Evolutionary conservation across 2,888 invertebrate species (phyloP).

Genomic region (Ichneumoninae sp.): DNA sequence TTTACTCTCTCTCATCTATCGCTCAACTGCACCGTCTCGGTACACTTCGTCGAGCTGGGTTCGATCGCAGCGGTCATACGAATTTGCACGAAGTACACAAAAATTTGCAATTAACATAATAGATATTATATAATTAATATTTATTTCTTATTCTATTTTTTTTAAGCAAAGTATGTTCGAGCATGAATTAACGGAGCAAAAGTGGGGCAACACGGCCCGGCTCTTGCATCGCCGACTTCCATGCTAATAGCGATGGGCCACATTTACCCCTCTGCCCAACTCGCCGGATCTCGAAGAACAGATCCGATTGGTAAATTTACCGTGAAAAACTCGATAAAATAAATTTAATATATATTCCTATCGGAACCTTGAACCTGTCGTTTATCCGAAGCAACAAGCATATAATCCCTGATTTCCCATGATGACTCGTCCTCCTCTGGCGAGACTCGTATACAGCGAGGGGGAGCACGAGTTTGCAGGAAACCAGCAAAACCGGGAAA

Average conservation of each 20-base stretch:
- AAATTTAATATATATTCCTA: not conserved
- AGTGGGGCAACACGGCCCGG: not conserved
- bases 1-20: conserved; percentile 24
- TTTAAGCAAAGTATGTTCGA: not conserved
- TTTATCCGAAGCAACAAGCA: conserved; percentile 33
- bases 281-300: not conserved
- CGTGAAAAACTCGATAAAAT: not conserved
- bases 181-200: not conserved
- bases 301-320: not conserved
- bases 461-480: conserved; percentile 12
- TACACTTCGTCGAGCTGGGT: not conserved
- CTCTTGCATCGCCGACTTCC: not conserved
- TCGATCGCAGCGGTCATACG: no score
- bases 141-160: not conserved
- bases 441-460: conserved; percentile 15
- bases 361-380: conserved; percentile 42
- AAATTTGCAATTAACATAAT: not conserved
- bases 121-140: not conserved
- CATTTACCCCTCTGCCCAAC: not conserved
- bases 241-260: not conserved
- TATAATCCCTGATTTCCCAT: conserved; percentile 35
- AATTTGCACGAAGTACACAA: not conserved
- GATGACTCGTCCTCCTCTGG: conserved; percentile 35
- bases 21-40: not conserved
- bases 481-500: conserved; percentile 60